Conservation (phyloP, 2,113 vertebrate genomes). For the Odontesthes bonariensis region DNA sequence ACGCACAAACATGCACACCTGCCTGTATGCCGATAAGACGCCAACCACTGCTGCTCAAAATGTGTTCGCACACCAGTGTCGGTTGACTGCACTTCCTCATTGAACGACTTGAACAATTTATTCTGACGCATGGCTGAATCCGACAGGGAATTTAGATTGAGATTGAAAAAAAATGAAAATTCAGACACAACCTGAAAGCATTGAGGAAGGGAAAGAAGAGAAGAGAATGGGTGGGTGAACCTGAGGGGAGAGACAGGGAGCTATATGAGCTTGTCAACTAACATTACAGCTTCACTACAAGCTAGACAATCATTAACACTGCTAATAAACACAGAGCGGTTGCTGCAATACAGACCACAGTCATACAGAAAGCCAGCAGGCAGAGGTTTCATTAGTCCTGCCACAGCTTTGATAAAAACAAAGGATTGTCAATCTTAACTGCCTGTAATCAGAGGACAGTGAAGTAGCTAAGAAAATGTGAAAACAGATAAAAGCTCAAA, state of each 20-base stretch:
- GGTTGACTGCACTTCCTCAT: conserved; percentile 75
- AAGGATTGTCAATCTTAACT: not conserved
- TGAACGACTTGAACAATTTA: conserved; percentile 75
- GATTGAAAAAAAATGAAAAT: conserved; percentile 47
- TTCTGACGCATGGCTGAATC: conserved; percentile 67
- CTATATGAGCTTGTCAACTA: conserved; percentile 66
- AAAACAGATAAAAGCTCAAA: not conserved
- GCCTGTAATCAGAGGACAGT: not conserved
- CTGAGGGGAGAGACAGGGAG: conserved; percentile 31
- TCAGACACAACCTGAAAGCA: conserved; percentile 59
- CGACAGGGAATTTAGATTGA: conserved; percentile 73
- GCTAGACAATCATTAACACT: conserved; percentile 67
- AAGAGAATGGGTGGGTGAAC: not conserved
- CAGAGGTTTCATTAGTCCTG: conserved; percentile 37
- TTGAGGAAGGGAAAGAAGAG: conserved; percentile 4
- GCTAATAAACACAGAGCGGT: conserved; percentile 53
- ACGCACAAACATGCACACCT: conserved; percentile 65
- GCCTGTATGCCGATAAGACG: conserved; percentile 67
- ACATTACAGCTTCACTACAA: conserved; percentile 55
- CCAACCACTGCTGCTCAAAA: conserved; percentile 56
- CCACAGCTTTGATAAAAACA: conserved; percentile 7
- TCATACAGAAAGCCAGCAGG: not conserved
- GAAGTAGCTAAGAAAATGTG: not conserved
- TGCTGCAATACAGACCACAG: conserved; percentile 1
- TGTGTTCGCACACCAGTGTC: conserved; percentile 72